These are phyloP conservation scores for Pteria penguin DNA, from an alignment of 2,888 invertebrate genomes.

Conservation along the genomic window DNA sequence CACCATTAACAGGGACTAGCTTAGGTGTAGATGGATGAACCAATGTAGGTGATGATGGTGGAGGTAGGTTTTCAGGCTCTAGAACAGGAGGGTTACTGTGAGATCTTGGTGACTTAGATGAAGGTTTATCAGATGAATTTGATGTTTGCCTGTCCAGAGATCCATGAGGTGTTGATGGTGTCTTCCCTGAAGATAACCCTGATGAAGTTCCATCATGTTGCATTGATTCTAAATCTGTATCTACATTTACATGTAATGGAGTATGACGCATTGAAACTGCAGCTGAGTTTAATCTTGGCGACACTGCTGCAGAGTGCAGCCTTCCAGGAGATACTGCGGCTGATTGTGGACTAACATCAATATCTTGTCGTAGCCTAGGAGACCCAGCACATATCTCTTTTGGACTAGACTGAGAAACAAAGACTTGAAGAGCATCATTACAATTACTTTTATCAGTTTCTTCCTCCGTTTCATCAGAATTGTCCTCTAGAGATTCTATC, in stretches of 20 bases:
- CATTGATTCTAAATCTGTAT: not conserved
- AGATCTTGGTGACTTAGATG: not conserved
- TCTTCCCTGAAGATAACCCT: constrained; percentile 1
- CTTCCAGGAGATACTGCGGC: not conserved
- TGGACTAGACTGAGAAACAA: not conserved
- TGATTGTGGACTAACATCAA: not conserved
- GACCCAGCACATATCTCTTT: not conserved
- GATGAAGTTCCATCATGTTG: not conserved
- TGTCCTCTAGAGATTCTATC: not conserved
- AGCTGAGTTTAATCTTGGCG: not conserved
- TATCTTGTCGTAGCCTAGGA: not conserved
- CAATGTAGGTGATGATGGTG: not conserved
- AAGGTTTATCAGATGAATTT: constrained; percentile 15
- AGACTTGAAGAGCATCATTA: not conserved
- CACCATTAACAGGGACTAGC: constrained; percentile 19
- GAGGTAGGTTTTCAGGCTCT: not conserved
- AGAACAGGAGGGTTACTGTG: not conserved
- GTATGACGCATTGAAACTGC: not conserved
- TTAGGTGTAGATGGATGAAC: not conserved
- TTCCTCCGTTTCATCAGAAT: constrained; percentile 1
- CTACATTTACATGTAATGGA: not conserved
- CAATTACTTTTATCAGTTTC: not conserved
- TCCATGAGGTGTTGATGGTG: constrained; percentile 10
- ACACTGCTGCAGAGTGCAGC: not conserved
- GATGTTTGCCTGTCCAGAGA: not conserved